phyloP scores from a whole-genome alignment of 2,797 vertebrate species.

The Borostomias antarcticus region DNA sequence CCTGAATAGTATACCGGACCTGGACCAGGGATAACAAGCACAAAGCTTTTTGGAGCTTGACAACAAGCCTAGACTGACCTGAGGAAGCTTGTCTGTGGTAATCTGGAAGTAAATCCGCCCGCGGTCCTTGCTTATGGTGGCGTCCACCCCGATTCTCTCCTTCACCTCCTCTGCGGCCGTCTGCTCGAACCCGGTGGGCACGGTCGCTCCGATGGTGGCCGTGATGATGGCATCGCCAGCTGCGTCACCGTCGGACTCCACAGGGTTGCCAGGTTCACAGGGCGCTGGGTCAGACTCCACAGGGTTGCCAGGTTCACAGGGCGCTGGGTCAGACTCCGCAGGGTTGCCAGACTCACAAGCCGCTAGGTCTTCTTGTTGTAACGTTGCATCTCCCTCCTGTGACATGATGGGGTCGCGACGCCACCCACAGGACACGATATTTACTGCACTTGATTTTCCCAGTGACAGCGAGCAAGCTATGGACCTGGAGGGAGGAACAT shows the following conservation, averaged over 20 bases:
- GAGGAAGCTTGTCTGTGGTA: conserved; percentile 78
- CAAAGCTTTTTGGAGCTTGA: no score
- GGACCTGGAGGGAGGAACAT: neutral
- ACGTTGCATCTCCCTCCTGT: no score
- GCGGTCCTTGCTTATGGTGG: conserved; percentile 86
- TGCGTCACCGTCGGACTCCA: neutral
- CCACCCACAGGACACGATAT: conserved; percentile 12
- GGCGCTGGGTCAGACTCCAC: no score
- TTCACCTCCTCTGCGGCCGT: conserved; percentile 91
- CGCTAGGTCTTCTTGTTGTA: no score
- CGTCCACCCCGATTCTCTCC: conserved; percentile 86
- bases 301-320: no score
- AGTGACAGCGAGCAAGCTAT: neutral
- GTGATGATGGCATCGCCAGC: conserved; percentile 46
- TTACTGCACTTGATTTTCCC: neutral
- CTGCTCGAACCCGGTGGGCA: conserved; percentile 94
- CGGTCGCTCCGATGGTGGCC: conserved; percentile 88
- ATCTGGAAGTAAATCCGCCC: conserved; percentile 94
- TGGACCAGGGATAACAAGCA: no score
- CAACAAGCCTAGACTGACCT: no score
- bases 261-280: no score
- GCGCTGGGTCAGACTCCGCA: no score
- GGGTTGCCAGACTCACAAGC: no score
- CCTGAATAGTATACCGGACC: no score
- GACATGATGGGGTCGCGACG: conserved; percentile 49